Percentiles rank a stretch among this genome's conserved stretches.
These are phyloP conservation scores for Drosophila fuyamai DNA, from an alignment of 1,140 invertebrate species.

Conservation along the genomic window DNA sequence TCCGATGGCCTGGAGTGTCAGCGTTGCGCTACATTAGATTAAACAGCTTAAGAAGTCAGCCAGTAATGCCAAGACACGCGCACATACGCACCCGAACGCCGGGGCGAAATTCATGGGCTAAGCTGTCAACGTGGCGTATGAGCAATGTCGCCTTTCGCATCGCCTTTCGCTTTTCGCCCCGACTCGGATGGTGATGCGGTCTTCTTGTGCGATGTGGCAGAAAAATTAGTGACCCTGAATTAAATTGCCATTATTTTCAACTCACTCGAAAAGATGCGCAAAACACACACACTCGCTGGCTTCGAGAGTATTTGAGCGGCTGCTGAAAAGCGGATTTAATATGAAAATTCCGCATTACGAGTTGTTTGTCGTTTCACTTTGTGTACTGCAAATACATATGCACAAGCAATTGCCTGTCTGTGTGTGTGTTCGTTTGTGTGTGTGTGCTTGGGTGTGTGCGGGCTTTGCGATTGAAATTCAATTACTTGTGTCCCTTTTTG, in stretches of 20 bases:
- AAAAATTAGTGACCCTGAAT: constrained; percentile 84
- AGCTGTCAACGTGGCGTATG: constrained; percentile 65
- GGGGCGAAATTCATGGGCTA: constrained; percentile 52
- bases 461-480: constrained; percentile 79
- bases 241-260: constrained; percentile 82
- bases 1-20: constrained; percentile 52
- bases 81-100: constrained; percentile 11
- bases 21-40: constrained; percentile 70
- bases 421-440: constrained; percentile 32
- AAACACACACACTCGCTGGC: constrained; percentile 42
- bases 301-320: constrained; percentile 53
- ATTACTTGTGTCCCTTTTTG: constrained; percentile 81
- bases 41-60: constrained; percentile 77
- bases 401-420: constrained; percentile 26
- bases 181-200: constrained; percentile 39
- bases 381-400: constrained; percentile 48
- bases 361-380: constrained; percentile 78
- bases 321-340: constrained; percentile 79
- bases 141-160: constrained; percentile 52
- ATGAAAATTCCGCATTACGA: constrained; percentile 82
- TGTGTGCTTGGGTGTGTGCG: constrained; percentile 29
- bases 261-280: constrained; percentile 76
- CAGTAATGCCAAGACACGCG: constrained; percentile 39
- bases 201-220: constrained; percentile 75
- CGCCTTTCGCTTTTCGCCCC: constrained; percentile 5